Evolutionary conservation across 2,113 vertebrate genomes (phyloP), one percentile per base, ranked within the genome.

Genomic region (Lepus americanus): DNA sequence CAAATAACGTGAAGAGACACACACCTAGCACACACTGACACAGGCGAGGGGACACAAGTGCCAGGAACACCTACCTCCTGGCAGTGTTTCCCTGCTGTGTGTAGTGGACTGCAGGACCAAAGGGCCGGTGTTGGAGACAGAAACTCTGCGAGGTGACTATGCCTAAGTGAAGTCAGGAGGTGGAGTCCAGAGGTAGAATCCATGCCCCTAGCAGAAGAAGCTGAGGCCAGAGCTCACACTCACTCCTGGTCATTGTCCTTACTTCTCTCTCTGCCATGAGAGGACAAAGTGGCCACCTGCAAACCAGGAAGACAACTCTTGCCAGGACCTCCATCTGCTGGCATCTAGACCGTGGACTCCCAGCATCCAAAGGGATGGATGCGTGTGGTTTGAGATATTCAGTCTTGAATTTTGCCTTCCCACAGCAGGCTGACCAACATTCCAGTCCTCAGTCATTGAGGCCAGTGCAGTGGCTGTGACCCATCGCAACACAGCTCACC

Each of bases 391-490:
- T 39, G 23, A 10, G 27, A 5, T 9, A 9, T 44, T 2, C 31
- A 5, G 4, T 4, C 14, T 6, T 3, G n/a, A 12, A 1, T 1
- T 9, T 13, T 29, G 19, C 10, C 20, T 1, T 0, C 11, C 53
- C 2, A 0, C 3, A 19, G 10, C 1, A 2, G 66, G 53, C 19
- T 7, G 33, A n/a, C 17, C 1, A 2, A 16, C 77, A 70, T 39
- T 0, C n/a, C 13, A 9, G 16, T 9, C 16, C 70, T 13, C 6
- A 1, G 20, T 33, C 36, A 5, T 17, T 1, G 31, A 69, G 69
- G 33, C 9, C 22, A 19, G n/a, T 29, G 0, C 0, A 0, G 27
- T 6, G 0, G 10, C 55, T 25, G 5, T 23, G 9, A 6, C 25
- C 7, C 2, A 0, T 20, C 33, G 8, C 29, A 49, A 3, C 20